phyloP scores from a whole-genome alignment of 1,140 invertebrate genomes.

The Drosophila pruinosa region DNA sequence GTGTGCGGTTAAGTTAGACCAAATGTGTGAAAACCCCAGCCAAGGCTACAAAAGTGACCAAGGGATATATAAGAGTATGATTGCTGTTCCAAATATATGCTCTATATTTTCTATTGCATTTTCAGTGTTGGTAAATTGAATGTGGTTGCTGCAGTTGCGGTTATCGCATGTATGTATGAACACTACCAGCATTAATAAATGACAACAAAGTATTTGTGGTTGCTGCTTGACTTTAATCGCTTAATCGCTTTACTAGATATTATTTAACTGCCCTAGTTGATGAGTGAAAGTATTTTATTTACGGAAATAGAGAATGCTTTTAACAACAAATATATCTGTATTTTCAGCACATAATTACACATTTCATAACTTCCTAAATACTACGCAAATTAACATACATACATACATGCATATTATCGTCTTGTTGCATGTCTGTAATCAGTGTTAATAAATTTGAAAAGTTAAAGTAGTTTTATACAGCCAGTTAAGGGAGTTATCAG shows the following conservation, averaged over 20 bases:
- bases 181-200: no score
- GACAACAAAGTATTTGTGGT: no score
- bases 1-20: background rate
- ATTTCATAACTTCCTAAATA: no score
- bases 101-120: background rate
- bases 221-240: no score
- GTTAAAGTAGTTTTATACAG: background rate
- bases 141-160: background rate
- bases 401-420: background rate
- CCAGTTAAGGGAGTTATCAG: background rate
- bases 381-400: no score
- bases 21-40: background rate
- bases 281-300: no score
- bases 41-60: background rate
- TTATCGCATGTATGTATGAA: no score
- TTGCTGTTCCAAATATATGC: background rate
- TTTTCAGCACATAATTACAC: no score
- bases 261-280: no score
- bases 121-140: background rate
- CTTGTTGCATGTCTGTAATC: background rate
- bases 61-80: background rate
- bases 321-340: no score
- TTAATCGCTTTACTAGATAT: no score
- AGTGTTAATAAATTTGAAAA: background rate
- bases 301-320: no score